Evolutionary conservation across 30 jellyfish, hydroid and myxozoan genomes (phyloP), one percentile per base, ranked within the genome.

Genomic region (Mastigias papua): DNA sequence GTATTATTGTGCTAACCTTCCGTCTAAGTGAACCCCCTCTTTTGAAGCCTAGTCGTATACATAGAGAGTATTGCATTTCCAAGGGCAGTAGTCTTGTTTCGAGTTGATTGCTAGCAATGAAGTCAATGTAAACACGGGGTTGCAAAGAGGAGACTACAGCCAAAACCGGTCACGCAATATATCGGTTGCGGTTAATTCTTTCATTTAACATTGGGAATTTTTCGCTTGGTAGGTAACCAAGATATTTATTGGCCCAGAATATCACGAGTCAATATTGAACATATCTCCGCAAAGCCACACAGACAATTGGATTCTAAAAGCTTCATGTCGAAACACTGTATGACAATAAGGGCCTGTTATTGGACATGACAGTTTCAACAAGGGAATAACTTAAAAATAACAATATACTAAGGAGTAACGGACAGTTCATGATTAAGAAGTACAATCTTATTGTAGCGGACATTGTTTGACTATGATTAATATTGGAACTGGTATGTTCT

Each of bases 261-360:
- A 63, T 63, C 74, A 63, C 23, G 74, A 63, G 42, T 63, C 74
- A 63, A 63, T 63, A 63, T 63, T 5, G 46, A 63, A 63, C 32
- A 7, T 21, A 63, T 19, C 74, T 63, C 74, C 74, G 74, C 74
- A 63, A 63, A 63, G 74, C 74, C 74, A 23, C 74, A 63, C 74
- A 63, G 74, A 63, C 74, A 63, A 63, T 63, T 63, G 74, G 74
- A 63, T 63, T 63, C 23, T 8, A 4, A 4, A 20, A 63, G 32
- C 29, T 57, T 23, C 26, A 7, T 7, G 4, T 19, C 17, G 30
- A 57, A 2, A 16, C 30, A 57, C 23, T 57, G 30, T 19, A 7
- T 23, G 9, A 19, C 30, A 19, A 16, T 7, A 57, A 57, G 26
- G 30, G 69, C 4, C 23, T 57, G 17, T 57, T 57, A 57, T 7